A percentile compares a stretch with the other conserved stretches of the same genome.
These are phyloP conservation scores for Malthinus flaveolus DNA, from an alignment of 2,888 invertebrate genomes.

Conservation along the genomic window DNA sequence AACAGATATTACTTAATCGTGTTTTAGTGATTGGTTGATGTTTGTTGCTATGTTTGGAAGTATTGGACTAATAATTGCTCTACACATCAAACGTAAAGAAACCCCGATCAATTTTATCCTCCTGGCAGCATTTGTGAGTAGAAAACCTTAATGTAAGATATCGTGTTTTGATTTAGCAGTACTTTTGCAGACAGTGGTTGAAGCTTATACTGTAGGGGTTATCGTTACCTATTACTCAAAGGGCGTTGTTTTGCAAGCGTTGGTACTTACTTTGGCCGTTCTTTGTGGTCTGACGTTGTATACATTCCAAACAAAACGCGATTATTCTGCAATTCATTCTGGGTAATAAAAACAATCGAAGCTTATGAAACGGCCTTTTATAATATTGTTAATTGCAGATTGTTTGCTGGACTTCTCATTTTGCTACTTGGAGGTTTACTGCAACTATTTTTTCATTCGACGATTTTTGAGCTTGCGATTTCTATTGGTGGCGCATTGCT, in stretches of 20 bases:
- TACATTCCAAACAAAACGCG: slow-evolving; percentile 83
- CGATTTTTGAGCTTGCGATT: slow-evolving; percentile 69
- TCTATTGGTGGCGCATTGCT: slow-evolving; percentile 74
- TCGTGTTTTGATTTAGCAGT: not conserved
- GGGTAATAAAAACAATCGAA: slow-evolving; percentile 56
- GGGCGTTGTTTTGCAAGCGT: slow-evolving; percentile 75
- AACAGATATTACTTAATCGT: not conserved
- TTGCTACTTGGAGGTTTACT: slow-evolving; percentile 73
- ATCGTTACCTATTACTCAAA: slow-evolving; percentile 79
- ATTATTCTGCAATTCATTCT: slow-evolving; percentile 78
- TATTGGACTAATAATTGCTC: slow-evolving; percentile 67
- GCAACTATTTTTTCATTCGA: slow-evolving; percentile 75
- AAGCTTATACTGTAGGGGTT: slow-evolving; percentile 78
- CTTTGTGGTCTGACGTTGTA: slow-evolving; percentile 76
- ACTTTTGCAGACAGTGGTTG: slow-evolving; percentile 71
- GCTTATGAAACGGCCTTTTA: slow-evolving; percentile 10
- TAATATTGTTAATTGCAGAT: slow-evolving; percentile 53
- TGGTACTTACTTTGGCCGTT: slow-evolving; percentile 74
- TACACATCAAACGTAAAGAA: slow-evolving; percentile 74
- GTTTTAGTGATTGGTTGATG: slow-evolving; percentile 70
- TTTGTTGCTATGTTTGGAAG: slow-evolving; percentile 65
- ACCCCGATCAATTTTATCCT: slow-evolving; percentile 81
- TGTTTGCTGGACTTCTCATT: slow-evolving; percentile 68
- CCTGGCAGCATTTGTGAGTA: slow-evolving; percentile 77
- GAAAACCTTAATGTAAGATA: not conserved